Evolutionary conservation across 2,113 vertebrate genomes (phyloP).

Genomic region (Lagopus leucura): DNA sequence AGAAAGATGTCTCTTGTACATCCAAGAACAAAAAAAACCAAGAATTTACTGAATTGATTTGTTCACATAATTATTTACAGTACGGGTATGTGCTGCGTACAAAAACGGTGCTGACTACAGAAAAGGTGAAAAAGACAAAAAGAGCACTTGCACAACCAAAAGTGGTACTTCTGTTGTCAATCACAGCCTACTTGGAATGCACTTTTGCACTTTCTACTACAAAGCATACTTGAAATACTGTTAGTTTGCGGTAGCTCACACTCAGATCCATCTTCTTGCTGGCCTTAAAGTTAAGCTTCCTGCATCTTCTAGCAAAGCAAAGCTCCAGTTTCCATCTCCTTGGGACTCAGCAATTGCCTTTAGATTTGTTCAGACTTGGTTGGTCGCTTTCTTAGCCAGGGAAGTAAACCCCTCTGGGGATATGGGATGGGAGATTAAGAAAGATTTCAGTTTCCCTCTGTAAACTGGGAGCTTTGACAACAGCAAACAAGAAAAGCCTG

Average conservation of each 20-base stretch:
- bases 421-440: neutral
- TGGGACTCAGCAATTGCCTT: neutral
- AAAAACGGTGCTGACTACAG: neutral
- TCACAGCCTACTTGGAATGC: neutral
- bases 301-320: neutral
- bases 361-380: neutral
- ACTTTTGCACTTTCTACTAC: neutral
- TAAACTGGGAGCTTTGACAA: neutral
- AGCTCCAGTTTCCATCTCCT: neutral
- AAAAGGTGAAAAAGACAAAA: neutral
- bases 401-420: neutral
- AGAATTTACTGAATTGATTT: neutral
- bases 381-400: neutral
- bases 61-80: neutral
- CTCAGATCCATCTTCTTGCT: neutral
- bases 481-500: neutral
- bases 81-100: neutral
- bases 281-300: neutral
- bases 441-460: neutral
- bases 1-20: neutral
- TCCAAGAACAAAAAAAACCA: neutral
- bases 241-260: neutral
- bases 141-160: neutral
- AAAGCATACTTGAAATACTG: neutral
- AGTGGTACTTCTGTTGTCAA: neutral